Evolutionary conservation across 1,140 invertebrate genomes (phyloP), one percentile per base, ranked within the genome.

Genomic region (Plectrocnemia conspersa): DNA sequence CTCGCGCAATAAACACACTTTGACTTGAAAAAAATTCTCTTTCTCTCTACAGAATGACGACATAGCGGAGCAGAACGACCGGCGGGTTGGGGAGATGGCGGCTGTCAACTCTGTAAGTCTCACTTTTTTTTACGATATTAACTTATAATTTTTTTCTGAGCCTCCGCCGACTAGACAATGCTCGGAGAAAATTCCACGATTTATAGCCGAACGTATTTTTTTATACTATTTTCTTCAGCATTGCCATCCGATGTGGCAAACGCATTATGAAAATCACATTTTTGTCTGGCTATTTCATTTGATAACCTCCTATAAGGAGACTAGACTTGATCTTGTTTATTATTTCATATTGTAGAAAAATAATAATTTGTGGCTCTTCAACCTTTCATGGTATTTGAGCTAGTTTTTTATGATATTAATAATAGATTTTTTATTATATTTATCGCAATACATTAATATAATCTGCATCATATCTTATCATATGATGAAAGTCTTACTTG

Each of bases 91-190:
- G 33, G 58, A 56, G 38, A 61, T 61, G 59, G 59, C 59, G 23
- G 59, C 59, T 50, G 59, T 61, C 45, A 61, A 61, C 52, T 61
- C 59, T 35, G 59, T 61, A 47, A 61, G 59, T 60, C 2, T 24
- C 1, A 49, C 10, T 29, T 33, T 15, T 4, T 18, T 41, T 38
- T 9, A 6, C 6, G 6, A 6, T 38, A 15, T 6, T 9, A 38
- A 38, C 6, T 38, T 9, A 41, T 18, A 41, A 2, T 41, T 18
- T 4, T 18, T 41, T 15, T 16, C 33, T 36, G 4, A 36, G 13
- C 11, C 13, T 10, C 33, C 11, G 13, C 5, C 16, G 3, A 7
- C 6, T 6, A 29, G n/a, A 7, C 27, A n/a, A 6, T 6, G n/a
- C 6, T 29, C 27, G 27, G n/a, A 29, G n/a, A 29, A 6, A 6